Percentiles rank a stretch among this genome's conserved stretches.
phyloP scores from a whole-genome alignment of 2,888 invertebrate genomes.

The Fragum whitleyi region DNA sequence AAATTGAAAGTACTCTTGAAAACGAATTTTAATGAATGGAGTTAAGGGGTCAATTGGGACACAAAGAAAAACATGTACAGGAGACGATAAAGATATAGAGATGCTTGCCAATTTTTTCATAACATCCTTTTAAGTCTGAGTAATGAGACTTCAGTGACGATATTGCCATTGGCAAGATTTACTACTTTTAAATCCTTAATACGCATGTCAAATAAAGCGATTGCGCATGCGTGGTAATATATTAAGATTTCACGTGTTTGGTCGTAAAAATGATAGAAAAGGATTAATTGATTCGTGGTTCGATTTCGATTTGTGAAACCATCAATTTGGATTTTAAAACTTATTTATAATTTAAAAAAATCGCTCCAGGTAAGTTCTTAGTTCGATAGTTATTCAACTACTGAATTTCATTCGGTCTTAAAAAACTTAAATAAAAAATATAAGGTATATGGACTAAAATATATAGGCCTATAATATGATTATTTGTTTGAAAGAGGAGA shows the following conservation, averaged over 20 bases:
- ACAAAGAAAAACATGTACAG: neutral
- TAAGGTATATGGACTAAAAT: too few relatives aligned
- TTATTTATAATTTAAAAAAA: too few relatives aligned
- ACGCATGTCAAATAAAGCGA: neutral
- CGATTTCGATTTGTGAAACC: neutral
- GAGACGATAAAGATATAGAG: neutral
- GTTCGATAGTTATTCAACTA: too few relatives aligned
- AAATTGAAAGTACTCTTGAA: too few relatives aligned
- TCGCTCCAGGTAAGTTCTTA: too few relatives aligned
- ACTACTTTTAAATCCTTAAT: neutral
- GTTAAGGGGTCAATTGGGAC: neutral
- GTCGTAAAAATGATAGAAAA: neutral
- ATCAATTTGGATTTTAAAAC: too few relatives aligned
- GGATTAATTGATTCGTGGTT: neutral
- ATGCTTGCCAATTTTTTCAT: conserved; percentile 6
- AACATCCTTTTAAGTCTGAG: conserved; percentile 11
- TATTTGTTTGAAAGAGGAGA: too few relatives aligned
- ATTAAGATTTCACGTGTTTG: neutral
- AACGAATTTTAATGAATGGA: too few relatives aligned
- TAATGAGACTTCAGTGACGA: neutral
- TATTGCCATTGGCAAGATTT: conserved; percentile 2
- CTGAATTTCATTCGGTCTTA: too few relatives aligned
- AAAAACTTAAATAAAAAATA: too few relatives aligned
- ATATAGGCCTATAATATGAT: too few relatives aligned
- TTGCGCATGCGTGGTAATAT: neutral